Evolutionary conservation across 2,888 invertebrate genomes (phyloP), one percentile per base, ranked within the genome.

Genomic region (Heteropelma amictum): DNA sequence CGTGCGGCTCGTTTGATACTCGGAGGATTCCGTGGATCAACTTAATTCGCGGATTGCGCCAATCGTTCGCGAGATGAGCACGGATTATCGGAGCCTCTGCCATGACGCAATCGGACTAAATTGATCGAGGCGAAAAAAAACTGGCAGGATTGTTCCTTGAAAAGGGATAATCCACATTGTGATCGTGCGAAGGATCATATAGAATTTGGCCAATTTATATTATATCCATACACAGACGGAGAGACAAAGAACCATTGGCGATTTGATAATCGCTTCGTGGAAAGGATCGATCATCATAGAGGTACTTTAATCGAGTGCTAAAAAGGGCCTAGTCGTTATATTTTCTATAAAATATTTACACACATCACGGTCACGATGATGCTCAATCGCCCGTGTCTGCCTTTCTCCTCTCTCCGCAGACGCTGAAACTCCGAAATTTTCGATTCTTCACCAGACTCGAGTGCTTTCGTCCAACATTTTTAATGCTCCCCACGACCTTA

Each of bases 241-340:
- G 51, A 68, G 53, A 67, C 69, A 70, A 23, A n/a, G 8, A 56
- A 58, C 60, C 56, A 76, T 74, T 77, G 75, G 72, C 40, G 75
- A 67, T 77, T 60, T 58, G 74, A 72, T 80, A 80, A 77, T 78
- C 79, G 78, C 53, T 83, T 83, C 83, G 79, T 26, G 53, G 82
- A 83, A 83, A 75, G 79, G 69, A 51, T 71, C 69, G 70, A 61
- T 64, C 61, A 28, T 61, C 49, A 23, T 33, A 42, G 19, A 64
- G 68, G 58, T 28, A 64, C 71, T 60, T 60, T 53, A 69, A 69
- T 72, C 75, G 67, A 33, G 56, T 49, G 54, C 38, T 21, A 17
- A 56, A 63, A 38, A 28, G 35, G 63, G 35, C 30, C 49, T 45
- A 23, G 21, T 40, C 30, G n/a, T n/a, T n/a, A n/a, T n/a, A n/a